Percentiles rank a stretch among this genome's conserved stretches.
These are phyloP conservation scores for Halocynthia aurantium DNA, from an alignment of 23 tunicate species.

Conservation along the genomic window DNA sequence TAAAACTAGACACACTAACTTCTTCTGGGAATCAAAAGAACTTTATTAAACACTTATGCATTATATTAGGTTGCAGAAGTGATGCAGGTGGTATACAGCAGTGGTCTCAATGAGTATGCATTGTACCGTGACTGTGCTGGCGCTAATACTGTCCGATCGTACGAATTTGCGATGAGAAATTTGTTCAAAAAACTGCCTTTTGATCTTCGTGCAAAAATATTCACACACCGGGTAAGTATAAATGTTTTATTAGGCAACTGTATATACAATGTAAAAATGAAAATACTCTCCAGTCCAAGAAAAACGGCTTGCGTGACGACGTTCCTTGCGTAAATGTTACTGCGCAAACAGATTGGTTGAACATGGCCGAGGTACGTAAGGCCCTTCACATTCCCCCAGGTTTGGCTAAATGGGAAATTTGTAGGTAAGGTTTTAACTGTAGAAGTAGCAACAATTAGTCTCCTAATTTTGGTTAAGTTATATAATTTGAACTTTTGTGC, in stretches of 20 bases:
- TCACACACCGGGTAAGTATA: constrained; percentile 16
- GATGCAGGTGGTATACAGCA: constrained; percentile 39
- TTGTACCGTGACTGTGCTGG: constrained; percentile 80
- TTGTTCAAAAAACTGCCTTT: constrained; percentile 40
- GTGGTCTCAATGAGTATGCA: constrained; percentile 80
- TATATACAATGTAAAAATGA: too few species aligned
- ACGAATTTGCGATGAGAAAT: constrained; percentile 44
- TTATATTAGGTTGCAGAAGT: constrained; percentile 49
- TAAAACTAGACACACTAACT: neutral
- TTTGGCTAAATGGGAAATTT: constrained; percentile 56
- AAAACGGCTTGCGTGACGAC: neutral
- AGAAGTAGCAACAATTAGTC: too few species aligned
- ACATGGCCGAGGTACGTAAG: constrained; percentile 46
- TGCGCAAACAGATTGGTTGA: constrained; percentile 52
- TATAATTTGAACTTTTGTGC: neutral
- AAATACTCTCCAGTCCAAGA: neutral
- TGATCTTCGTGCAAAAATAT: constrained; percentile 10
- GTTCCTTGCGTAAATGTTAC: constrained; percentile 82
- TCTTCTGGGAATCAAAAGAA: neutral
- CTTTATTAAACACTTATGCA: too few species aligned
- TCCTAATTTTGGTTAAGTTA: too few species aligned
- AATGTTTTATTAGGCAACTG: too few species aligned
- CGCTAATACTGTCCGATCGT: constrained; percentile 7
- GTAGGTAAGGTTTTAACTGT: constrained; percentile 31
- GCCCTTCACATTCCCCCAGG: constrained; percentile 50